Base-by-base conservation (phyloP, 2,888 invertebrate genomes). In the Nomada hirtipes region DNA sequence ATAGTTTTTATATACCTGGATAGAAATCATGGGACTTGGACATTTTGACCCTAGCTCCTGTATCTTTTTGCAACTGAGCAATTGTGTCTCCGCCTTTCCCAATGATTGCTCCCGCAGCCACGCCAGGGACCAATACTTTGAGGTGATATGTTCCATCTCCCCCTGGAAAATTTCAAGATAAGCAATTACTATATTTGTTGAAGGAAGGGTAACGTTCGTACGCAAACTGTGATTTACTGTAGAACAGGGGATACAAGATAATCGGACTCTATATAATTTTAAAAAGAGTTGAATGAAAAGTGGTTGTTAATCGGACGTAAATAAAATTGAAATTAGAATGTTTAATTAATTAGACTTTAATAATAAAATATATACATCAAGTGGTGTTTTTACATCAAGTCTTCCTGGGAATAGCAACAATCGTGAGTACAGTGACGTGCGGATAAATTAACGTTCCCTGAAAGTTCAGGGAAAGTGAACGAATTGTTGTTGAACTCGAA, bases 61-160 rank as follows among this genome's bases (percentile, higher is more conserved):
- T 98, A 94, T 99, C 99, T 95, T 98, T 98, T 95, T 99, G 99
- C 92, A 99, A 95, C 94, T 98, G 98, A 91, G 99, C 98, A 94
- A 99, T 99, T 79, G 99, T 98, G 94, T 99, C 99, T 89, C 99
- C 99, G 63, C 99, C 99, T 95, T 99, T 99, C 92, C 99, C 99
- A 94, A 99, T 99, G 94, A 99, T 99, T 94, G 99, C 99, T 88
- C 99, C 99, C 76, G 99, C 99, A 90, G 99, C 99, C 95, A 98
- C 97, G 86, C 98, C 98, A 85, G 99, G 99, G 94, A 99, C 98
- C 95, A 99, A 95, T 92, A 98, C 97, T 95, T 99, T 99, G 95
- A 99, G 98, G 95, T 99, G 98, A 95, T 97, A 98, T 93, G 97
- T 96, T 94, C 97, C 97, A 96, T 97, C 97, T 95, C 97, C 97